A percentile compares a stretch with the other conserved stretches of the same genome.
Conservation (phyloP, 2,888 invertebrate species). For the Lamproptera curius region DNA sequence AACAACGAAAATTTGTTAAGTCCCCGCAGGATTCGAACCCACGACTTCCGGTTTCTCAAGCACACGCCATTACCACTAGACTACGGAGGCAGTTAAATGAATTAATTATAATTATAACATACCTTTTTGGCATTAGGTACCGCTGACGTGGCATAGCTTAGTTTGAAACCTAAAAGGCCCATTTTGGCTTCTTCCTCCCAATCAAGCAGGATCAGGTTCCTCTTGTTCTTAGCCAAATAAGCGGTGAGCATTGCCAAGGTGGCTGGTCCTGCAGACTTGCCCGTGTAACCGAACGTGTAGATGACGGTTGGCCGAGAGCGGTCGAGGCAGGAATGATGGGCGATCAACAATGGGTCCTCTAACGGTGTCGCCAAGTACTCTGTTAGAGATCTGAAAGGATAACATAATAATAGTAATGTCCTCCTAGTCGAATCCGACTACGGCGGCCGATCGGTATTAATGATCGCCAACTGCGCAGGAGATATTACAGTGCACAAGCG, state of each 20-base stretch:
- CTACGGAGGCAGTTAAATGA: too few species aligned
- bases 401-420: too few species aligned
- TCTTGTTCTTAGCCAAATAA: constrained; percentile 53
- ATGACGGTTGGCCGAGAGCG: constrained; percentile 47
- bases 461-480: too few species aligned
- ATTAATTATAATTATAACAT: neutral
- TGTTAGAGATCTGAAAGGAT: constrained; percentile 44
- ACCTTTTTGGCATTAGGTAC: constrained; percentile 64
- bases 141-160: constrained; percentile 56
- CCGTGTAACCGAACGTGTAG: constrained; percentile 67
- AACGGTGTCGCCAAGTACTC: constrained; percentile 43
- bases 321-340: constrained; percentile 49
- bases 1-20: too few species aligned
- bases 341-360: constrained; percentile 34
- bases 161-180: constrained; percentile 48
- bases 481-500: too few species aligned
- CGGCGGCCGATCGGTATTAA: too few species aligned
- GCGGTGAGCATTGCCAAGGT: constrained; percentile 56
- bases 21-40: too few species aligned
- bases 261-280: constrained; percentile 51
- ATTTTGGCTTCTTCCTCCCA: constrained; percentile 66
- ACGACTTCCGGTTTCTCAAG: too few species aligned
- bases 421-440: too few species aligned
- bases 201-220: constrained; percentile 61
- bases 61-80: too few species aligned